Conservation (phyloP, 2,888 invertebrate genomes). For the Lathronympha strigana region DNA sequence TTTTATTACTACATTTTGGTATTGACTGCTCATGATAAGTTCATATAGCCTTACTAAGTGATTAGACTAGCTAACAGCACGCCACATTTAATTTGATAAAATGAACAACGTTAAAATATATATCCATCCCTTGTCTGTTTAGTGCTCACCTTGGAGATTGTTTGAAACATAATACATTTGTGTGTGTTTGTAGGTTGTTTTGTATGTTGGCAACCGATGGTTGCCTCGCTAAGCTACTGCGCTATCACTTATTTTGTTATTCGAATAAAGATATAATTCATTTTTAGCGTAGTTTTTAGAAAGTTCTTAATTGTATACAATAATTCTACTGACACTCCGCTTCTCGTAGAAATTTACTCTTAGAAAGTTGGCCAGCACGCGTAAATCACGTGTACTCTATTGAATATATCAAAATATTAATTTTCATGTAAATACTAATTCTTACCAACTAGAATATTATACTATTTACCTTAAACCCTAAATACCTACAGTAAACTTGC, state of each 20-base stretch:
- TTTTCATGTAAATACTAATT: constrained; percentile 24
- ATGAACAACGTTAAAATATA: background rate
- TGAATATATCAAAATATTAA: constrained; percentile 16
- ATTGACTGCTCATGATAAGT: constrained; percentile 20
- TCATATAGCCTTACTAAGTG: constrained; percentile 13
- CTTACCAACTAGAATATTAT: constrained; percentile 18
- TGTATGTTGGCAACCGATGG: background rate
- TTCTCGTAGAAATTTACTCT: constrained; percentile 32
- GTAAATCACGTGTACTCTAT: constrained; percentile 10
- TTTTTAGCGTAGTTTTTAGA: constrained; percentile 33
- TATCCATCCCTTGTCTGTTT: background rate
- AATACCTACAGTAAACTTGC: constrained; percentile 17
- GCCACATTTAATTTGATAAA: constrained; percentile 3
- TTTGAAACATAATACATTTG: too few species aligned
- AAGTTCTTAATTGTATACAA: constrained; percentile 25
- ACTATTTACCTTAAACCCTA: constrained; percentile 13
- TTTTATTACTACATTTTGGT: constrained; percentile 23
- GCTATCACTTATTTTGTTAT: constrained; percentile 16
- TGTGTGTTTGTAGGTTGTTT: too few species aligned
- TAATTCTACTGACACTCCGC: constrained; percentile 26
- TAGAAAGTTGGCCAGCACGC: constrained; percentile 33
- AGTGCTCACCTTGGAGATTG: too few species aligned
- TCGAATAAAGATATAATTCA: background rate
- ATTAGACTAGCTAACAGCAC: constrained; percentile 29
- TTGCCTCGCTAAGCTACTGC: background rate